Percentiles rank a stretch among this genome's conserved stretches.
phyloP scores from a whole-genome alignment of 1,140 invertebrate species.

The Lepidurus arcticus region DNA sequence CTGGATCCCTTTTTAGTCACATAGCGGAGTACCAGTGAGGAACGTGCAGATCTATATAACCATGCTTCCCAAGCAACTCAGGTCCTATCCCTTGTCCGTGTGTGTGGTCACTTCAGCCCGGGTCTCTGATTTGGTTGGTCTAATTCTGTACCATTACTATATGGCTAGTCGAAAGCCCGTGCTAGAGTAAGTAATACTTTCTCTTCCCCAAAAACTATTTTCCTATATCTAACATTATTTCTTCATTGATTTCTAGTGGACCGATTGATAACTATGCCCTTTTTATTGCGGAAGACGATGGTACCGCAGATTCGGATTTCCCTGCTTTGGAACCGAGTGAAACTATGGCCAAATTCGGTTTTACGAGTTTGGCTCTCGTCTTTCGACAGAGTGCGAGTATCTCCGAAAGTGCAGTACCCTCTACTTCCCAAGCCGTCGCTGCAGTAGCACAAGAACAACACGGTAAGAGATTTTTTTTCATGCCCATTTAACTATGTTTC shows the following conservation, averaged over 20 bases:
- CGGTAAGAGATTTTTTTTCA: constrained; percentile 26
- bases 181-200: constrained; percentile 42
- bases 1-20: constrained; percentile 43
- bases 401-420: not conserved
- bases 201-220: not conserved
- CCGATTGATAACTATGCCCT: constrained; percentile 63
- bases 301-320: constrained; percentile 91
- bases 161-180: constrained; percentile 48
- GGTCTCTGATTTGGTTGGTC: constrained; percentile 86
- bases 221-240: constrained; percentile 34
- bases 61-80: constrained; percentile 69
- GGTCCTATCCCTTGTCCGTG: constrained; percentile 77
- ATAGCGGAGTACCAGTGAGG: constrained; percentile 66
- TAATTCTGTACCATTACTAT: constrained; percentile 71
- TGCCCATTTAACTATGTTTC: not conserved
- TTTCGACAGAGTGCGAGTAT: constrained; percentile 47
- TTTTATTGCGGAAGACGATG: constrained; percentile 92
- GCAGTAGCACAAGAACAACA: constrained; percentile 42
- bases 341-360: constrained; percentile 86
- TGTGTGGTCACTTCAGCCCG: constrained; percentile 73
- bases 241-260: constrained; percentile 44
- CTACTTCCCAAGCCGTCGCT: constrained; percentile 32
- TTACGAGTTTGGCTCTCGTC: constrained; percentile 78
- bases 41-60: constrained; percentile 70
- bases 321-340: constrained; percentile 81